phyloP scores from a whole-genome alignment of 2,888 invertebrate species.

The Uloborus plumipes region DNA sequence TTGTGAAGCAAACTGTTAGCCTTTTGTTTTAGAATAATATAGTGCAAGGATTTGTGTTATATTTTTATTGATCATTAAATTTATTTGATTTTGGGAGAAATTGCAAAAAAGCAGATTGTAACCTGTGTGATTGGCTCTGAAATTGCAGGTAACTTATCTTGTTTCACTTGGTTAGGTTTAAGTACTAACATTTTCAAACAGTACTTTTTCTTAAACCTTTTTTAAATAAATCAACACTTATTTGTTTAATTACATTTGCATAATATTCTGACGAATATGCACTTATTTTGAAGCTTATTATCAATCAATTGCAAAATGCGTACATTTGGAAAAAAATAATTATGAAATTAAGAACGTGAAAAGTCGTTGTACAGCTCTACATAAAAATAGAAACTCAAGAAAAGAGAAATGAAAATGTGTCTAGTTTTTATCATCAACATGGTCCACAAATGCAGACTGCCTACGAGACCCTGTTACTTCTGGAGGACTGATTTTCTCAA shows the following conservation, averaged over 20 bases:
- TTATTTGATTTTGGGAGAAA: background rate
- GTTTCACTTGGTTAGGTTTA: background rate
- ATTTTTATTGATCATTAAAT: background rate
- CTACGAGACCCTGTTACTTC: background rate
- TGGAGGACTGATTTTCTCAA: background rate
- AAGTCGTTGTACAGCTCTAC: background rate
- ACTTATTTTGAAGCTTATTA: background rate
- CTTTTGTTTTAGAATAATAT: no score
- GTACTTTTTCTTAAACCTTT: background rate
- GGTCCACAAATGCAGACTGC: background rate
- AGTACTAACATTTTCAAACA: background rate
- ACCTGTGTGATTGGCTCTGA: background rate
- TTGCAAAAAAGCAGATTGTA: background rate
- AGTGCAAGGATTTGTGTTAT: slow-evolving; percentile 6
- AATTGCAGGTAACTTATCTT: background rate
- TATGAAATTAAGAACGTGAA: background rate
- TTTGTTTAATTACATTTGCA: background rate
- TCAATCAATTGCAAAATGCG: background rate
- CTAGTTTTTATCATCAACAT: background rate
- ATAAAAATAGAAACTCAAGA: no score
- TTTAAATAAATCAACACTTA: background rate
- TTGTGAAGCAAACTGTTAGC: no score
- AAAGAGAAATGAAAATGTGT: no score
- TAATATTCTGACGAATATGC: background rate
- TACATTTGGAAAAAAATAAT: background rate